phyloP scores from a whole-genome alignment of 2,797 vertebrate species.

The Peromyscus eremicus region DNA sequence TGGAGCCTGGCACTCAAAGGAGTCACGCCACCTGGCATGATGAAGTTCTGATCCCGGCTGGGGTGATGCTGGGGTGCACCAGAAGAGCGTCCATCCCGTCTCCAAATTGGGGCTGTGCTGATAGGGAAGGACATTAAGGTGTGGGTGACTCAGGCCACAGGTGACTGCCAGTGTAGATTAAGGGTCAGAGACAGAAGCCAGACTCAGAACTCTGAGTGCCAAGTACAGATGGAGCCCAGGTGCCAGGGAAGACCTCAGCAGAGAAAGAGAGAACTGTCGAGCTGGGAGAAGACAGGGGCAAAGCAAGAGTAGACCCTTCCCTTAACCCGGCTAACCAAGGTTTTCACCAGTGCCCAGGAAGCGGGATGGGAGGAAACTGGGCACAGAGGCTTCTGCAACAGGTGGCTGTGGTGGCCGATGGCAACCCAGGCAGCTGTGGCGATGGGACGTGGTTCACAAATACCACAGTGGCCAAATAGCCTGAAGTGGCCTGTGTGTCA shows the following conservation, averaged over 20 bases:
- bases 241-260: background rate
- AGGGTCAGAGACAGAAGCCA: background rate
- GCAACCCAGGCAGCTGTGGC: background rate
- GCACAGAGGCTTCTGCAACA: rapidly evolving
- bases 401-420: background rate
- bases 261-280: background rate
- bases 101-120: background rate
- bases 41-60: rapidly evolving
- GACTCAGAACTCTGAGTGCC: rapidly evolving
- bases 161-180: background rate
- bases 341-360: rapidly evolving
- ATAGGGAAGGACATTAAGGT: background rate
- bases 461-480: background rate
- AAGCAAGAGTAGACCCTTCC: too few species aligned
- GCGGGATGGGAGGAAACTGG: rapidly evolving
- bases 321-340: rapidly evolving
- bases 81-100: background rate
- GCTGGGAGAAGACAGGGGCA: rapidly evolving
- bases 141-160: background rate
- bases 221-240: too few species aligned
- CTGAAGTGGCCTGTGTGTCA: rapidly evolving
- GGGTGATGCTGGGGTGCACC: rapidly evolving
- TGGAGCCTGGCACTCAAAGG: rapidly evolving
- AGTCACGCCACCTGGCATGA: rapidly evolving
- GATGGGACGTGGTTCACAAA: rapidly evolving